A percentile compares a stretch with the other conserved stretches of the same genome.
phyloP scores from a whole-genome alignment of 1,140 invertebrate species.

The Drosophila funebris region DNA sequence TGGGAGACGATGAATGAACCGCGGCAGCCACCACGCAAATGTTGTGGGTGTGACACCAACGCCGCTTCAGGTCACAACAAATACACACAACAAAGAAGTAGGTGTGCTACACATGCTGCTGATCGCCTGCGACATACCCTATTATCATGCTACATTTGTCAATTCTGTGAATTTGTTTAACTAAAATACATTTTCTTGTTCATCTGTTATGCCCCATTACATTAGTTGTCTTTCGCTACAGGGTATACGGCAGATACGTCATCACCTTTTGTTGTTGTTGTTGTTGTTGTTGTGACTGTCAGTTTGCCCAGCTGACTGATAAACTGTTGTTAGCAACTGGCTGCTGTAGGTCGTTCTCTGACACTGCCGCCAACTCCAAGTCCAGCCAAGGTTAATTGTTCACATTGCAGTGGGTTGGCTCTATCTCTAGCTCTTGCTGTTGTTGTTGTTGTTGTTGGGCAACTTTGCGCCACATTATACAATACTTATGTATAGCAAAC shows the following conservation, averaged over 20 bases:
- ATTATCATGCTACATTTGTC: not conserved
- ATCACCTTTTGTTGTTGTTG: slow-evolving; percentile 25
- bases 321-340: slow-evolving; percentile 28
- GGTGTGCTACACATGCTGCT: slow-evolving; percentile 8
- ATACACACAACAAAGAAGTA: slow-evolving; percentile 34
- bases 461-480: slow-evolving; percentile 56
- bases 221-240: not conserved
- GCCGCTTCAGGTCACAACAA: slow-evolving; percentile 72
- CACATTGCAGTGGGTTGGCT: slow-evolving; percentile 67
- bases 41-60: slow-evolving; percentile 79
- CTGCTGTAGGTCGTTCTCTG: slow-evolving; percentile 75
- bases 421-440: not conserved
- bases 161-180: not conserved
- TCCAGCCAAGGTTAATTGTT: slow-evolving; percentile 77
- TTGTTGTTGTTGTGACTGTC: slow-evolving; percentile 6
- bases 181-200: not conserved
- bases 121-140: slow-evolving; percentile 6
- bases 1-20: slow-evolving; percentile 59
- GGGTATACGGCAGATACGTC: slow-evolving; percentile 16
- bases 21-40: slow-evolving; percentile 52
- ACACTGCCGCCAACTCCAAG: slow-evolving; percentile 67
- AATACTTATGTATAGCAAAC: slow-evolving; percentile 45
- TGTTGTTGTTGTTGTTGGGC: slow-evolving; percentile 43
- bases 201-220: not conserved
- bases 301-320: slow-evolving; percentile 8